Evolutionary conservation across 2,888 invertebrate genomes (phyloP), one percentile per base, ranked within the genome.

Genomic region (Choristoneura rosaceana): DNA sequence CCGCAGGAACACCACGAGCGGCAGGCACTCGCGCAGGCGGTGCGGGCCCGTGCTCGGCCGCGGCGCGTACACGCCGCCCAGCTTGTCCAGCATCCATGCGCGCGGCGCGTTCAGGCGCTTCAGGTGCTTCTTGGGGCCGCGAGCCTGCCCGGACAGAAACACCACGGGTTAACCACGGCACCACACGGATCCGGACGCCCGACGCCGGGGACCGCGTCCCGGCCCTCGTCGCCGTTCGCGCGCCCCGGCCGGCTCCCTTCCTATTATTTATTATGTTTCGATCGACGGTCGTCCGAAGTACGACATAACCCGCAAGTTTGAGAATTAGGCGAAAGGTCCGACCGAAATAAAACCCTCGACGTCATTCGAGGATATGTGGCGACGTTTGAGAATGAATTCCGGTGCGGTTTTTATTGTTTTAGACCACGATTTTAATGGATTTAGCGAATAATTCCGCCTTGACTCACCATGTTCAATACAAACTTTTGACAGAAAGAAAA

Each of bases 21-120:
- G 99, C 80, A 99, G 95, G 71, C 99, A 99, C 94, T 99, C 99
- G 82, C 99, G 96, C 80, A 99, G 94, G 93, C 99, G 99, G 96
- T 99, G 99, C 74, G 99, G 99, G 74, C 99, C 99, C 79, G 98
- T 97, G 88, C 98, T 98, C 76, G 99, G 99, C 85, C 99, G 97
- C 77, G 99, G 99, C 80, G 99, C 99, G 90, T 98, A 99, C 74
- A 98, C 98, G 88, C 99, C 99, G 78, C 99, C 98, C 84, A 99
- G 95, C 95, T 99, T 99, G 96, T 99, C 99, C 96, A 99, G 96
- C 99, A 99, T 99, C 99, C 99, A 99, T 97, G 99, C 98, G 95
- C 99, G 99, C 12, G 99, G 99, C 74, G 99, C 99, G 91, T 98
- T 97, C 87, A 99, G 96, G 94, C 99, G 99, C 97, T 99, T 99